These are phyloP conservation scores for Cylindroiulus punctatus DNA, from an alignment of 2,888 invertebrate genomes.

Conservation along the genomic window DNA sequence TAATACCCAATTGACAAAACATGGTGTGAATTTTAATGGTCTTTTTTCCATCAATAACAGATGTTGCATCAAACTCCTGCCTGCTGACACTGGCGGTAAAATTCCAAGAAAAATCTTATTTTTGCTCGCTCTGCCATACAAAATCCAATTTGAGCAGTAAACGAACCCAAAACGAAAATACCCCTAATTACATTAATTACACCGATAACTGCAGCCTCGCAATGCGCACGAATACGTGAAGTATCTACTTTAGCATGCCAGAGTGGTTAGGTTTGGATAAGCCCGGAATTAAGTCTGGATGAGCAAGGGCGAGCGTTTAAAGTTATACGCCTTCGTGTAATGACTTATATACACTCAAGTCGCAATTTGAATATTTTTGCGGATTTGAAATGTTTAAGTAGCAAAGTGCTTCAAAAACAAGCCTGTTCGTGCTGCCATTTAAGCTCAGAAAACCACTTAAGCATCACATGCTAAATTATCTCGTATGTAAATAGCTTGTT, in stretches of 20 bases:
- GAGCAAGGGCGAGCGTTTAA: background rate
- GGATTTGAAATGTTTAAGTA: constrained; percentile 19
- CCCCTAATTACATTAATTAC: background rate
- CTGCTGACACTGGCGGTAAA: background rate
- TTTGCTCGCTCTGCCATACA: background rate
- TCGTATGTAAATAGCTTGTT: constrained; percentile 32
- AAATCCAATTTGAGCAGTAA: background rate
- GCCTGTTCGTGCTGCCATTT: background rate
- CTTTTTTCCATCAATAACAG: background rate
- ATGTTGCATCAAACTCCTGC: background rate
- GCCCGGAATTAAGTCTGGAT: background rate
- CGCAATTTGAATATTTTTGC: background rate
- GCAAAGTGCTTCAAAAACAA: background rate
- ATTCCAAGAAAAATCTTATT: background rate
- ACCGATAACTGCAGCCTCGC: background rate
- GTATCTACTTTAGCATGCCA: background rate
- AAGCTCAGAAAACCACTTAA: constrained; percentile 17
- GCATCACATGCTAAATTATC: constrained; percentile 32
- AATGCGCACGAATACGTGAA: background rate
- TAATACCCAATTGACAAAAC: no score
- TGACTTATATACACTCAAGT: background rate
- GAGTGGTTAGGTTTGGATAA: background rate
- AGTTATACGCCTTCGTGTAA: background rate
- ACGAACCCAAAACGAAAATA: background rate
- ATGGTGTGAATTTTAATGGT: no score